Percentiles rank a stretch among this genome's conserved stretches.
These are phyloP conservation scores for Rafetus swinhoei DNA, from an alignment of 2,113 vertebrate species.

Conservation along the genomic window DNA sequence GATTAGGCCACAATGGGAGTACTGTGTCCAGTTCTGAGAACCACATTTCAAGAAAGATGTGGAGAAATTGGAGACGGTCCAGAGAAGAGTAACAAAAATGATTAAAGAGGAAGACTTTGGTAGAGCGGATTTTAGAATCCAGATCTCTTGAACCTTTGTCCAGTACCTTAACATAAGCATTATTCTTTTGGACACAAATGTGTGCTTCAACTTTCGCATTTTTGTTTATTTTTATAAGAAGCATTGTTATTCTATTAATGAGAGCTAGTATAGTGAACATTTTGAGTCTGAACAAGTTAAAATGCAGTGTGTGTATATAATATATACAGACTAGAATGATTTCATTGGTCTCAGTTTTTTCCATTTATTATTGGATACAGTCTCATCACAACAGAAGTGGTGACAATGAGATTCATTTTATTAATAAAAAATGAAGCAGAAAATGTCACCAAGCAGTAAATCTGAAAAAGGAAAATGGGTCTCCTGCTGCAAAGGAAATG, in stretches of 20 bases:
- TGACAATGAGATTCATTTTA: not conserved
- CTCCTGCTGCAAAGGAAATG: constrained; percentile 22
- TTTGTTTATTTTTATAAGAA: not conserved
- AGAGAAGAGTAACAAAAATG: too few relatives aligned
- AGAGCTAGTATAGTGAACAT: rapidly evolving
- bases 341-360: not conserved
- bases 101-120: not conserved
- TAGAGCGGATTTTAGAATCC: not conserved
- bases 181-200: not conserved
- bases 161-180: not conserved
- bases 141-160: not conserved
- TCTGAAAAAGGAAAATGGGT: constrained; percentile 12
- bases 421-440: constrained; percentile 21
- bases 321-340: not conserved
- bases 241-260: not conserved
- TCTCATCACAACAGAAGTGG: not conserved
- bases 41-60: too few relatives aligned
- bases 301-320: not conserved
- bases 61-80: too few relatives aligned
- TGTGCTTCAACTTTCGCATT: not conserved
- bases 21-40: too few relatives aligned
- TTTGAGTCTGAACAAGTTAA: rapidly evolving
- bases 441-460: constrained; percentile 25
- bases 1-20: too few relatives aligned
- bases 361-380: not conserved